Evolutionary conservation across 1,140 invertebrate genomes (phyloP), one percentile per base, ranked within the genome.

Genomic region (Oppia nitens): DNA sequence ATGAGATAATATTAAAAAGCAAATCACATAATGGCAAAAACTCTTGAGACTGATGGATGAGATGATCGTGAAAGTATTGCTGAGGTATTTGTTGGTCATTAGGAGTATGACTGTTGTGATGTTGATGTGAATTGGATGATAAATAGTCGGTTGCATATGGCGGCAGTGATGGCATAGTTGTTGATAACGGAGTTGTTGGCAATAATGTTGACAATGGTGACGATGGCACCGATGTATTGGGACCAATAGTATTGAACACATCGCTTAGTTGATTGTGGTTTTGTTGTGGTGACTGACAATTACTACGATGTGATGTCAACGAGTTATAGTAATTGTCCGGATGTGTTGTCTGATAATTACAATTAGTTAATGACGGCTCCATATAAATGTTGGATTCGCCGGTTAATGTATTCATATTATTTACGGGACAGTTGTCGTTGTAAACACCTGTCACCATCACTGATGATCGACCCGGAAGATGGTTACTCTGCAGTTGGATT

Each of bases 1-100:
- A 73, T 12, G 86, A 89, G 61, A 90, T 87, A 69, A 91, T 84
- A 71, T 90, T 90, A 75, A 91, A 91, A 6, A 90, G 74, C 45
- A 88, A 82, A 74, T 90, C 86, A 75, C 86, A 90, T 62, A 90
- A 76, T 60, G 84, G 84, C 69, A 88, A 75, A 70, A 88, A 87
- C 76, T 88, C 83, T 63, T 69, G 65, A 20, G 21, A 17, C n/a
- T n/a, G n/a, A 17, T 56, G 55, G 47, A 23, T 3, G n/a, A 29
- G 11, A 29, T 56, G 32, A 25, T 56, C 27, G 27, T 56, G 32
- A 25, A 56, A 26, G n/a, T 32, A 26, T 20, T 56, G 55, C n/a
- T n/a, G n/a, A 51, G 51, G 47, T 20, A 20, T 57, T 20, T 23
- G 14, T 9, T 21, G 28, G 23, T 20, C 53, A 21, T 47, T 56